These are phyloP conservation scores for Cephus nigrinus DNA, from an alignment of 2,888 invertebrate genomes.

Conservation along the genomic window DNA sequence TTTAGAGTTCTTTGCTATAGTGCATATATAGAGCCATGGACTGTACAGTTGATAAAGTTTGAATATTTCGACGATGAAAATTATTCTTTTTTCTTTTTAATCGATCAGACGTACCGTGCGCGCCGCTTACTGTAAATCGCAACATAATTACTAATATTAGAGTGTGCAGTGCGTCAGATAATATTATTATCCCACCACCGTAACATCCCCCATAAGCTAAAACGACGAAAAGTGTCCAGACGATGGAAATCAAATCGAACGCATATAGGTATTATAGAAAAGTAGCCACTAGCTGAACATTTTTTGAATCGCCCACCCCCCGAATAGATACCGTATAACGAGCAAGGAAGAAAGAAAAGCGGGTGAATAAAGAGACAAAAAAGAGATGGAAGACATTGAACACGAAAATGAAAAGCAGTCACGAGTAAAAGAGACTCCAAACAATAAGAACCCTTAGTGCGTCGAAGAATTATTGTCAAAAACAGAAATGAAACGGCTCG, in stretches of 20 bases:
- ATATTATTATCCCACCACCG: slow-evolving; percentile 9
- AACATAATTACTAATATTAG: slow-evolving; percentile 1
- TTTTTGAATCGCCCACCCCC: not conserved
- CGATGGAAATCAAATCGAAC: slow-evolving; percentile 9
- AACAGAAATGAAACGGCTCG: not conserved
- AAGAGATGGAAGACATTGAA: not conserved
- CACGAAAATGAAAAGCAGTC: not conserved
- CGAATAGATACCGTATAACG: not conserved
- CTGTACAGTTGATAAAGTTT: not conserved
- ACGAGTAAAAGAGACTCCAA: not conserved
- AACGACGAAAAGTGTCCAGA: not conserved
- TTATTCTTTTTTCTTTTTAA: not conserved
- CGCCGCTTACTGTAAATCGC: not conserved
- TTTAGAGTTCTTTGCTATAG: too few relatives aligned
- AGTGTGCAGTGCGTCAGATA: slow-evolving; percentile 13
- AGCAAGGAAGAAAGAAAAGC: not conserved
- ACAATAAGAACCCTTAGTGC: not conserved
- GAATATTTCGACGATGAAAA: not conserved
- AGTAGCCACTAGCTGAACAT: not conserved
- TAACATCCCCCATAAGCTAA: slow-evolving; percentile 6
- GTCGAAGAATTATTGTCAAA: not conserved
- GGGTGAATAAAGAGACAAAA: not conserved
- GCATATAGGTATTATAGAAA: not conserved
- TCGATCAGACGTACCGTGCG: not conserved
- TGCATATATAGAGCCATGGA: too few relatives aligned